These are phyloP conservation scores for Conops quadrifasciatus DNA, from an alignment of 2,888 invertebrate species.

Conservation along the genomic window DNA sequence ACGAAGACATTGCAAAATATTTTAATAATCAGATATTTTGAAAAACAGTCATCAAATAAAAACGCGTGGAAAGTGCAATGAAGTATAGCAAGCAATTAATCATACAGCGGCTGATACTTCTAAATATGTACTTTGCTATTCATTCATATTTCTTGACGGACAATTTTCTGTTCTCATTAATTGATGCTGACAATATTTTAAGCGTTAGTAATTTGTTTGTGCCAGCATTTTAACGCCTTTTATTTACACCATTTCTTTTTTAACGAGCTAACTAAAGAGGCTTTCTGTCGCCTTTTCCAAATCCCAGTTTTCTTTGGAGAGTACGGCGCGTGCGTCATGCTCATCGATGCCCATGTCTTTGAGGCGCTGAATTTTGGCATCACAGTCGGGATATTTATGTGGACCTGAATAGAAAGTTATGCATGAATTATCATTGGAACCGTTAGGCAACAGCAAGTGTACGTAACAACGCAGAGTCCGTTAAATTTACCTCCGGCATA, in stretches of 20 bases:
- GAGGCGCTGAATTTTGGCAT: slow-evolving; percentile 86
- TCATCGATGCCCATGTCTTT: slow-evolving; percentile 95
- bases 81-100: not conserved
- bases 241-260: slow-evolving; percentile 23
- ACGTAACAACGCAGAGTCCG: not conserved
- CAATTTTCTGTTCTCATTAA: slow-evolving; percentile 19
- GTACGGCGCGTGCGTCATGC: slow-evolving; percentile 85
- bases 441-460: not conserved
- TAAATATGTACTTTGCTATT: slow-evolving; percentile 29
- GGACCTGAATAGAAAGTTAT: slow-evolving; percentile 69
- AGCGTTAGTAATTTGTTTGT: slow-evolving; percentile 6
- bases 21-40: slow-evolving; percentile 5
- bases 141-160: slow-evolving; percentile 25
- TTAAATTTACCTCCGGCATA: slow-evolving; percentile 81
- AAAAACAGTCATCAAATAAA: slow-evolving; percentile 17
- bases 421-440: not conserved
- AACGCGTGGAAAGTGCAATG: slow-evolving; percentile 11
- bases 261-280: slow-evolving; percentile 76
- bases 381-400: slow-evolving; percentile 79
- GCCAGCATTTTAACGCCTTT: slow-evolving; percentile 26
- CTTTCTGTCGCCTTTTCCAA: slow-evolving; percentile 90
- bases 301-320: slow-evolving; percentile 94
- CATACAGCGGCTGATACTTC: not conserved
- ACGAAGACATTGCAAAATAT: slow-evolving; percentile 3
- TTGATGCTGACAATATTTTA: slow-evolving; percentile 13